Evolutionary conservation across 2,888 invertebrate species (phyloP), one percentile per base, ranked within the genome.

Genomic region (Paralinhomoeus sp.): DNA sequence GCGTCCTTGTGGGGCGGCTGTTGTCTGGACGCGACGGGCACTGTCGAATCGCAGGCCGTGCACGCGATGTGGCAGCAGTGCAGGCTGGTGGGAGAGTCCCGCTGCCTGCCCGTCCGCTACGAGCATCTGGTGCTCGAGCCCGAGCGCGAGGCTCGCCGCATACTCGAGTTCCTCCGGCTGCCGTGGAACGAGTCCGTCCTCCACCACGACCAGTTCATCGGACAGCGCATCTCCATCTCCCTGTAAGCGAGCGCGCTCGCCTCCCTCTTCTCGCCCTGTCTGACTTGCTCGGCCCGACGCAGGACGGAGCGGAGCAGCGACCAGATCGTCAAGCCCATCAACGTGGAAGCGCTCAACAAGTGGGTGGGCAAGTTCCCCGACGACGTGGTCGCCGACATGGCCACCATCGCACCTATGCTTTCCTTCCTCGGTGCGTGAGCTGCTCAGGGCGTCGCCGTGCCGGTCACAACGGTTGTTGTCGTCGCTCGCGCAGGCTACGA

Each of bases 281-380:
- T n/a, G 36, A 35, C 3, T 52, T 51, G 51, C 46, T 40, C 42
- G 36, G 41, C 21, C 34, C 3, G 46, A 67, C 66, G 44, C 71
- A 89, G 87, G 68, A 83, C 85, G 63, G 91, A 93, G 69, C 75
- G 89, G 49, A 89, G 89, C 40, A 87, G 87, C 50, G 91, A 93
- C 72, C 93, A 93, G 73, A 89, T 97, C 57, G 84, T 93, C 65
- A 89, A 91, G 61, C 87, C 93, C 17, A 80, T 97, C 48, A 93
- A 97, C 71, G 71, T 83, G 60, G 91, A 91, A 67, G 93, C 93
- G 40, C 72, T 93, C 50, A 57, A 60, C 23, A 68, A 67, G 49
- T 71, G 71, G 71, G 68, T 67, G 23, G 57, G 66, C 20, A 54
- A 62, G 15, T 63, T 71, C 41, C 69, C 70, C 1, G 74, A 75